These are phyloP conservation scores for Eubasilissa splendida DNA, from an alignment of 2,888 invertebrate species.

Conservation along the genomic window DNA sequence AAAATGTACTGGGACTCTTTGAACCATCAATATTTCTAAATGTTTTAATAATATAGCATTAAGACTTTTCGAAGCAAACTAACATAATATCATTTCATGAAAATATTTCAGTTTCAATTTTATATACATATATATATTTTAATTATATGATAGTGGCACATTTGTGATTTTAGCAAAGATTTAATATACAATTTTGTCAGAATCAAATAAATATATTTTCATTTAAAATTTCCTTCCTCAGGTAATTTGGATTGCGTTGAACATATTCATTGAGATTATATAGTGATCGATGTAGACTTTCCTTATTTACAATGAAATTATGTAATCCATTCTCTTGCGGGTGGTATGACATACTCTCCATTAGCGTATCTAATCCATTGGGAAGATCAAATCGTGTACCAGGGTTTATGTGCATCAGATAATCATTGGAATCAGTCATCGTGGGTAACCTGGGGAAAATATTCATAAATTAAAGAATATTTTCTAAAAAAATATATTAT, in stretches of 20 bases:
- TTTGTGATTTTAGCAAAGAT: too few relatives aligned
- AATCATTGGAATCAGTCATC: conserved; percentile 41
- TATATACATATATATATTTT: too few relatives aligned
- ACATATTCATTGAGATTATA: conserved; percentile 35
- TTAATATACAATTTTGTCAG: too few relatives aligned
- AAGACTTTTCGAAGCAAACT: too few relatives aligned
- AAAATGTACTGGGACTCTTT: too few relatives aligned
- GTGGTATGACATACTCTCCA: conserved; percentile 36
- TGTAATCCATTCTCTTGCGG: conserved; percentile 2
- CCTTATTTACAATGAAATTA: conserved; percentile 23
- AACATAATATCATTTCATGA: too few relatives aligned
- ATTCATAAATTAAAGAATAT: neutral
- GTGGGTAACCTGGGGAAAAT: conserved; percentile 46
- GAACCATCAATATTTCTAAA: too few relatives aligned
- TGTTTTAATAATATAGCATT: too few relatives aligned
- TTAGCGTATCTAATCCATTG: conserved; percentile 41
- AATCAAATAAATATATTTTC: neutral
- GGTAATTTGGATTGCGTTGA: conserved; percentile 37
- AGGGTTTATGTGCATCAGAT: conserved; percentile 49
- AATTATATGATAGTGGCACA: too few relatives aligned
- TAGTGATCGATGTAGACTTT: conserved; percentile 23
- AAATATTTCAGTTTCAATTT: too few relatives aligned
- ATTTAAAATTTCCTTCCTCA: conserved; percentile 36
- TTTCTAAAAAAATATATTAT: neutral
- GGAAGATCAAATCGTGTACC: conserved; percentile 52